phyloP scores from a whole-genome alignment of 1,140 invertebrate species.

The Aphidius ervi region DNA sequence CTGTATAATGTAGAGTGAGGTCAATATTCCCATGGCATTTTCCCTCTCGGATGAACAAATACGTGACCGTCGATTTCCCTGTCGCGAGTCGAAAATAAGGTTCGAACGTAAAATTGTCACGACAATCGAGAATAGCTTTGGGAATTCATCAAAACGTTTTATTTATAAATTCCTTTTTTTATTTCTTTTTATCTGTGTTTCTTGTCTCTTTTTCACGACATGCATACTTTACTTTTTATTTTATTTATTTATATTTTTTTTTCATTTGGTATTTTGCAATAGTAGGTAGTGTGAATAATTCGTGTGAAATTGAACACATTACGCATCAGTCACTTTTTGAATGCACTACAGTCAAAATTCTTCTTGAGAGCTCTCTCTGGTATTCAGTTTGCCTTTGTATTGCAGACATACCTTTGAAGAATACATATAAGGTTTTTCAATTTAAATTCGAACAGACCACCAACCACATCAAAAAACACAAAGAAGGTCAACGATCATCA shows the following conservation, averaged over 20 bases:
- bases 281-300: too few species aligned
- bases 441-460: conserved; percentile 16
- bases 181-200: too few species aligned
- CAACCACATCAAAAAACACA: not conserved
- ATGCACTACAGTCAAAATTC: too few species aligned
- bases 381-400: conserved; percentile 16
- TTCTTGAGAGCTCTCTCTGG: not conserved
- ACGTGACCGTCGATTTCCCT: conserved; percentile 26
- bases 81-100: conserved; percentile 20
- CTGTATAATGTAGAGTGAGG: too few species aligned
- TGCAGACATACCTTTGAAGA: conserved; percentile 5
- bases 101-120: conserved; percentile 10
- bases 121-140: conserved; percentile 5
- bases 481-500: not conserved
- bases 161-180: too few species aligned
- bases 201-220: too few species aligned
- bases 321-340: too few species aligned
- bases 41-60: conserved; percentile 23
- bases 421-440: conserved; percentile 16
- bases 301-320: too few species aligned
- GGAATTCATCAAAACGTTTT: conserved; percentile 11
- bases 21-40: conserved; percentile 33
- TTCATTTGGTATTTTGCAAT: too few species aligned
- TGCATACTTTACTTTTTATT: too few species aligned
- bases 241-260: too few species aligned